Base-by-base conservation (phyloP, 2,888 invertebrate species). In the Diogma glabrata region DNA sequence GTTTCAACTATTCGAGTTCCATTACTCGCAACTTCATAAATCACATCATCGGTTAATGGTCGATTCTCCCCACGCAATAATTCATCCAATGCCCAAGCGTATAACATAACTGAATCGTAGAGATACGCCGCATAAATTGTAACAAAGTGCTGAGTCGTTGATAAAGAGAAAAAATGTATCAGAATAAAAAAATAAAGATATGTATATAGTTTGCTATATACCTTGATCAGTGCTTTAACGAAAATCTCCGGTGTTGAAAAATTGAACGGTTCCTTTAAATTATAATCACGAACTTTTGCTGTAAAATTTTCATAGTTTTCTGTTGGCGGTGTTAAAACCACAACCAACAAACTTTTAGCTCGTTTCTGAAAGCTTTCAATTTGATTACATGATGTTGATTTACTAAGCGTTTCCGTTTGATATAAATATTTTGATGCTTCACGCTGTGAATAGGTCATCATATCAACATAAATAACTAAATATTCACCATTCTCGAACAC, bases 401-500 rank as follows among this genome's bases (percentile, higher is more conserved):
- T 77, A 47, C 74, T 72, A 55, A 77, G 69, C 55, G 73, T 69
- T 43, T 75, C 76, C 28, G 77, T 75, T 61, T 75, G 84, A 75
- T 85, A 85, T 62, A 88, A 74, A 75, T 88, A 91, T 68, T 85
- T 84, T 62, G 80, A 73, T 38, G 87, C 82, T 66, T 87, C 84
- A 62, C 73, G 74, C 57, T 76, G 75, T 16, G 84, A 79, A 67
- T 87, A 89, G n/a, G 87, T 84, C 77, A 87, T 84, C 81, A 85
- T 88, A 66, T 95, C 95, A 16, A 94, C 89, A 67, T 87, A 89
- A 64, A 97, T 91, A 54, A 97, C 88, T 77, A 93, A 86, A 70
- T 96, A 96, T 66, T 95, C 90, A 20, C 95, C 94, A 56, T 88
- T 84, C 51, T 87, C 85, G 64, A 95, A 86, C 53, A 95, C 71